Percentiles rank a stretch among this genome's conserved stretches.
Conservation (phyloP, 1,140 invertebrate species). For the Leptinotarsa undecemlineata region DNA sequence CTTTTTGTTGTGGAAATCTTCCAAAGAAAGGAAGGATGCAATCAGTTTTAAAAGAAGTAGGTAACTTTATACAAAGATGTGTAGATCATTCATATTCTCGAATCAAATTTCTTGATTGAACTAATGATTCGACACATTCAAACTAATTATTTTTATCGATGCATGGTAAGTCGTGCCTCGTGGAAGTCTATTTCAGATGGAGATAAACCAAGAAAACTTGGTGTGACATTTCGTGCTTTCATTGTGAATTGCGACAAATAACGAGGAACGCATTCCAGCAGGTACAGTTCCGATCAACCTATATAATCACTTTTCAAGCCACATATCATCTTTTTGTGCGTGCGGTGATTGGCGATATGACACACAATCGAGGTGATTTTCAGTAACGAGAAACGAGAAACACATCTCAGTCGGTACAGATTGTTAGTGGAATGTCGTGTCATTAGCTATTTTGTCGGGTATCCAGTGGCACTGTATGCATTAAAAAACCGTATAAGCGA, state of each 20-base stretch:
- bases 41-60: too few relatives aligned
- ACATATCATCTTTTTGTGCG: background rate
- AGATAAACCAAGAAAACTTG: background rate
- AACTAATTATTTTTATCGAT: too few relatives aligned
- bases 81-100: too few relatives aligned
- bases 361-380: conserved; percentile 8
- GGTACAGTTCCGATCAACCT: background rate
- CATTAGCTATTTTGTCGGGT: conserved; percentile 6
- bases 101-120: too few relatives aligned
- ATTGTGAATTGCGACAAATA: conserved; percentile 3
- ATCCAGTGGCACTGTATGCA: background rate
- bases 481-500: background rate
- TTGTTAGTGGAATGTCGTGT: background rate
- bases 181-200: too few relatives aligned
- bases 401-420: background rate
- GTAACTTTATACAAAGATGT: too few relatives aligned
- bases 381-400: conserved; percentile 5
- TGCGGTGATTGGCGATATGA: conserved; percentile 1
- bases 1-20: too few relatives aligned
- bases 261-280: background rate
- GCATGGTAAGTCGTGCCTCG: too few relatives aligned
- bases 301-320: background rate
- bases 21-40: too few relatives aligned
- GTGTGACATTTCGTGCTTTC: background rate
- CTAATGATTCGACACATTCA: too few relatives aligned